A percentile compares a stretch with the other conserved stretches of the same genome.
These are phyloP conservation scores for Grallaria varia DNA, from an alignment of 2,113 vertebrate genomes.

Conservation along the genomic window DNA sequence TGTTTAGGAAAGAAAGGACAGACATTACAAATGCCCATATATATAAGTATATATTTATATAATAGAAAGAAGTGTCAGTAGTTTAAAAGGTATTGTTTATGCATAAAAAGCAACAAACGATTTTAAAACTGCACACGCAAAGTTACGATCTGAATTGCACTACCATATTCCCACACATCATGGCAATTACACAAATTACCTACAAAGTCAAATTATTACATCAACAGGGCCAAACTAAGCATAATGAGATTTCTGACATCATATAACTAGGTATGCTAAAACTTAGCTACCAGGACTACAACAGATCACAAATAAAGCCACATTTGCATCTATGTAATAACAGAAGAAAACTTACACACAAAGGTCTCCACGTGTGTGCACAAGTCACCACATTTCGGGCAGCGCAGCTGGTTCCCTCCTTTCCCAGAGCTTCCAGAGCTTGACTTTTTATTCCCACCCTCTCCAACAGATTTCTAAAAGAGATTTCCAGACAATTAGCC, in stretches of 20 bases:
- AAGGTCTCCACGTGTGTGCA: conserved; percentile 98
- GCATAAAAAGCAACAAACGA: rapidly evolving
- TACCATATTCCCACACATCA: background rate
- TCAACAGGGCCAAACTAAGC: background rate
- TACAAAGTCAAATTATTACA: background rate
- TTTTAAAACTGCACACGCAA: background rate
- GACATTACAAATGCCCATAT: background rate
- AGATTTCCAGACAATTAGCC: conserved; percentile 36
- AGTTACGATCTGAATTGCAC: background rate
- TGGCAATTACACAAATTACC: background rate
- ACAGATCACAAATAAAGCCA: background rate
- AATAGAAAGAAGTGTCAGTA: background rate
- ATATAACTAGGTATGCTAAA: background rate
- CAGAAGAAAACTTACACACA: conserved; percentile 86
- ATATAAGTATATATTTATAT: background rate
- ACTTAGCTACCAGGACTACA: background rate
- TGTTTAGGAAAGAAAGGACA: background rate
- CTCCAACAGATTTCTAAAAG: conserved; percentile 81
- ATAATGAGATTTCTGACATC: background rate
- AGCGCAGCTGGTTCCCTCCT: conserved; percentile 91
- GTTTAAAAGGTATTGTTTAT: background rate
- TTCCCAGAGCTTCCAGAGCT: conserved; percentile 89
- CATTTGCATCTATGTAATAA: background rate
- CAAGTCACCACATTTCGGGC: conserved; percentile 94
- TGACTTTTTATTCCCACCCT: conserved; percentile 83